These are phyloP conservation scores for Drosophila pseudoananassae DNA, from an alignment of 1,140 invertebrate species.

Conservation along the genomic window DNA sequence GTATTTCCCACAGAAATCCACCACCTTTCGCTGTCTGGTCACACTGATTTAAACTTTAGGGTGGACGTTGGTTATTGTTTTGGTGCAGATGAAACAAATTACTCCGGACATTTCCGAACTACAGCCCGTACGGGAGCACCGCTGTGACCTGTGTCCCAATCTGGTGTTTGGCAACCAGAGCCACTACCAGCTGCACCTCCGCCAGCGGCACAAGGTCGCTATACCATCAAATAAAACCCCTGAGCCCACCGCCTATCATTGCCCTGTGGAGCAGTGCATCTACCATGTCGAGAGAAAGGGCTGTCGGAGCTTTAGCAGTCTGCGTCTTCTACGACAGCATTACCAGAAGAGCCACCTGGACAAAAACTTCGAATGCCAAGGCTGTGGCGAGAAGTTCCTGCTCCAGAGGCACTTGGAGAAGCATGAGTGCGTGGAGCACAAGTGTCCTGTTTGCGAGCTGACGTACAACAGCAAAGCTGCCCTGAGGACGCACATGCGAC, in stretches of 20 bases:
- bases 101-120: constrained; percentile 57
- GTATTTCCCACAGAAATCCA: not conserved
- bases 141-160: constrained; percentile 44
- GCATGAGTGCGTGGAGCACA: constrained; percentile 85
- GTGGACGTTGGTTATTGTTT: not conserved
- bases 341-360: constrained; percentile 87
- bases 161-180: constrained; percentile 63
- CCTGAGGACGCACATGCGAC: constrained; percentile 62
- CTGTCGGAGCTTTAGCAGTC: constrained; percentile 63
- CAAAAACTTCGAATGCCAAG: constrained; percentile 85
- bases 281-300: constrained; percentile 43
- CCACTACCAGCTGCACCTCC: constrained; percentile 59
- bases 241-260: constrained; percentile 33
- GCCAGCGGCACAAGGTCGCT: constrained; percentile 47
- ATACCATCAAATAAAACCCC: not conserved
- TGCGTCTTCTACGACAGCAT: constrained; percentile 85
- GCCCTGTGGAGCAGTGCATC: constrained; percentile 49
- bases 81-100: constrained; percentile 26
- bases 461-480: constrained; percentile 62
- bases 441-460: constrained; percentile 48
- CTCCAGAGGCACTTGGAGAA: constrained; percentile 85
- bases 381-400: constrained; percentile 86
- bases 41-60: not conserved
- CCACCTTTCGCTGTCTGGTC: not conserved
- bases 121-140: constrained; percentile 54